Base-by-base conservation (phyloP, 2,888 invertebrate genomes). In the Rhagonycha fulva region DNA sequence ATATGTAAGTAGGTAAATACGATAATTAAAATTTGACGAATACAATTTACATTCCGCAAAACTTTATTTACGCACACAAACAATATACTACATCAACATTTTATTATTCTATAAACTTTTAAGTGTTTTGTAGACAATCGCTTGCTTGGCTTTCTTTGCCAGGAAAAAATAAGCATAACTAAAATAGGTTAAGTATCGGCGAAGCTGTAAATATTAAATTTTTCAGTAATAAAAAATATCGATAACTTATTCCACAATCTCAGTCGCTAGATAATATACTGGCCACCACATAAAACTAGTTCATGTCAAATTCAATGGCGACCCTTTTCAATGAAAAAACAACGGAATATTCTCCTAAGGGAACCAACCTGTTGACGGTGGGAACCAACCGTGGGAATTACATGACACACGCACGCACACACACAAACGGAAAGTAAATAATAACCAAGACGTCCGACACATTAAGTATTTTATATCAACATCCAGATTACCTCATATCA, bases 351-450 rank as follows among this genome's bases (percentile, higher is more conserved):
- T 85, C 19, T 19, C 85, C 84, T 84, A 81, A 84, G 84, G 84
- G 84, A 84, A 84, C 84, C 82, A 84, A 84, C 84, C 82, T 83
- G 82, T 76, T 69, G 71, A 76, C 81, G 81, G 83, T 84, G 84
- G 80, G 83, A 84, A 84, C 80, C 77, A 71, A 82, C 84, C 84
- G 84, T 84, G 84, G 83, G 84, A 84, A 84, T 82, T 70, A 67
- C 61, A 62, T 71, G 70, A 72, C 70, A 66, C 72, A 26, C 14
- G 32, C 67, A 11, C 23, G 24, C 47, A 62, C 47, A 62, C 61
- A 75, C 62, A 66, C 47, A 30, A 47, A 72, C 24, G 14, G 61
- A 72, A 76, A 66, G 63, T 66, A 66, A 66, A 66, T 66, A 66
- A 26, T 24, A 26, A 66, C 26, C 24, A 66, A 66, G 63, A 66